phyloP scores from a whole-genome alignment of 2,797 vertebrate species.

The Tolypeutes matacus region DNA sequence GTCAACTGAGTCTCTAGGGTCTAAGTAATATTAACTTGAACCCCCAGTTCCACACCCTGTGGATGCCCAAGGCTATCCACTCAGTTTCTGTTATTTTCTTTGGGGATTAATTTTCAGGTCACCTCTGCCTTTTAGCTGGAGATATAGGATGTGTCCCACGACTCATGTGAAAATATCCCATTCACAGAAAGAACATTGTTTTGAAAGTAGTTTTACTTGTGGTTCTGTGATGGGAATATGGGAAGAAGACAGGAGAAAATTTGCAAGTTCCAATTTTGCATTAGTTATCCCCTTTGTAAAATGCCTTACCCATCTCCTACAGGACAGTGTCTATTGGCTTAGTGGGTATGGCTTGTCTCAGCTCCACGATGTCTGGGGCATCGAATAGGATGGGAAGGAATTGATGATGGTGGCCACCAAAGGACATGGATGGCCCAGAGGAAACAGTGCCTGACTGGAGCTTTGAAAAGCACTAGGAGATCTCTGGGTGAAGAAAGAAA shows the following conservation, averaged over 20 bases:
- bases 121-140: not conserved
- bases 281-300: not conserved
- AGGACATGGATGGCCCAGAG: not conserved
- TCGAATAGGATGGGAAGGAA: no score
- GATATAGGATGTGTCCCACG: not conserved
- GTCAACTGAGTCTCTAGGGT: not conserved
- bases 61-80: not conserved
- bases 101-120: not conserved
- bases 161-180: not conserved
- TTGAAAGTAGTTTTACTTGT: not conserved
- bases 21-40: not conserved
- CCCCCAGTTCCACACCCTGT: not conserved
- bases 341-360: not conserved
- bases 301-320: not conserved
- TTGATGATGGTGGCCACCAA: not conserved
- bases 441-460: not conserved
- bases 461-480: not conserved
- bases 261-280: not conserved
- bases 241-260: not conserved
- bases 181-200: not conserved
- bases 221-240: not conserved
- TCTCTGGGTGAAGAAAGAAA: not conserved
- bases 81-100: not conserved
- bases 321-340: rapidly evolving
- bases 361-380: not conserved